A percentile compares a stretch with the other conserved stretches of the same genome.
Conservation (phyloP, 2,888 invertebrate genomes). For the Augiades crinisus region DNA sequence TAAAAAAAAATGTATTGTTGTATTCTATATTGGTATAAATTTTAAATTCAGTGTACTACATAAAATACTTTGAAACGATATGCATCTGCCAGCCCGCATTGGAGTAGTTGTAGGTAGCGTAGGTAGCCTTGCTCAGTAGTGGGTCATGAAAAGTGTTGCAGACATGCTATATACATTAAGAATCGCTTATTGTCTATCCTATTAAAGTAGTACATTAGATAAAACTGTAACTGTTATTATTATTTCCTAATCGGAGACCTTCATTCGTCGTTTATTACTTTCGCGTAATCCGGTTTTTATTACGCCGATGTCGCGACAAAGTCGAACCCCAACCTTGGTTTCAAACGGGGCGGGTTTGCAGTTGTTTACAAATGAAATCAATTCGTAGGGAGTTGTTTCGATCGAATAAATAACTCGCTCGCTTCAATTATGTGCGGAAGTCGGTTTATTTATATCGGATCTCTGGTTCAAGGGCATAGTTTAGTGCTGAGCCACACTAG, state of each 20-base stretch:
- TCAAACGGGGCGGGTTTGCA: neutral
- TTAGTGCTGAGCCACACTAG: neutral
- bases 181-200: too few species aligned
- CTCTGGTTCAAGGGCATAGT: slow-evolving; percentile 15
- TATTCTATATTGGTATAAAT: too few species aligned
- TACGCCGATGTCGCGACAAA: neutral
- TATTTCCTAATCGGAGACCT: neutral
- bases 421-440: slow-evolving; percentile 17
- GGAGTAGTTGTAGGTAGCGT: too few species aligned
- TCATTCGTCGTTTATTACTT: neutral
- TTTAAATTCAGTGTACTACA: too few species aligned
- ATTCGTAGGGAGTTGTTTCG: slow-evolving; percentile 8
- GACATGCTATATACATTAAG: too few species aligned
- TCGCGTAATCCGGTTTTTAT: slow-evolving; percentile 7
- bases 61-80: too few species aligned
- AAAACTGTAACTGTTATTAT: too few species aligned
- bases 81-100: too few species aligned
- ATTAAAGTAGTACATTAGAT: too few species aligned
- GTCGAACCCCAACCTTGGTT: slow-evolving; percentile 2
- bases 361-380: slow-evolving; percentile 23
- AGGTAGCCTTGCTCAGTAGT: too few species aligned
- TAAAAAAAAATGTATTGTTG: too few species aligned
- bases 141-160: too few species aligned
- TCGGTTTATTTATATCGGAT: slow-evolving; percentile 19
- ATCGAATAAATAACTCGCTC: slow-evolving; percentile 18